These are phyloP conservation scores for Sebastolobus alascanus DNA, from an alignment of 2,797 vertebrate genomes.

Conservation along the genomic window DNA sequence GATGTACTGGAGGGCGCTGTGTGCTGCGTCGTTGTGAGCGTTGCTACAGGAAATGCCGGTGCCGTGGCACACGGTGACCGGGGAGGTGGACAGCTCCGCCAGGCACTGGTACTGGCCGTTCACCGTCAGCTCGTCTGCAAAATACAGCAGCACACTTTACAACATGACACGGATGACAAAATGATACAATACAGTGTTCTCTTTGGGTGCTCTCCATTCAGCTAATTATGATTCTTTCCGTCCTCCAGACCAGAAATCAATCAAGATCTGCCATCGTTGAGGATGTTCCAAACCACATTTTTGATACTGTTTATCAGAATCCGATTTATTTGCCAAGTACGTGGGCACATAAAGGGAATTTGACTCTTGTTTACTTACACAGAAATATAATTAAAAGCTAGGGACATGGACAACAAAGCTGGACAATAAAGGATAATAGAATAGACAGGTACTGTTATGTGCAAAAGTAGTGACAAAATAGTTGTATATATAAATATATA, in stretches of 20 bases:
- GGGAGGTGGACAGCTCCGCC: slow-evolving; percentile 88
- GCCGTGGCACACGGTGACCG: slow-evolving; percentile 89
- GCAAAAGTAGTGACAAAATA: no score
- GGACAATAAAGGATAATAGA: no score
- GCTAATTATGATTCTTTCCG: background rate
- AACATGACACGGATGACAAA: background rate
- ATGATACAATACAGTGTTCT: background rate
- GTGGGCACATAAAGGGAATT: no score
- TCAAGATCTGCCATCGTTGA: background rate
- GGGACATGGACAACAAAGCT: no score
- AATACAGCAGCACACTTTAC: background rate
- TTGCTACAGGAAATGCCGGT: slow-evolving; percentile 88
- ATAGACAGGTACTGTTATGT: no score
- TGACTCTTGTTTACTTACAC: no score
- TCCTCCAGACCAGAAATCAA: background rate
- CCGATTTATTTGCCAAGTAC: no score
- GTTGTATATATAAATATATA: no score
- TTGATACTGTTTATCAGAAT: background rate
- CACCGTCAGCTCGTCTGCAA: slow-evolving; percentile 88
- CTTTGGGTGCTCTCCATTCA: background rate
- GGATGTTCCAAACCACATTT: background rate
- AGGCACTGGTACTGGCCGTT: slow-evolving; percentile 91
- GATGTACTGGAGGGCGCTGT: slow-evolving; percentile 89
- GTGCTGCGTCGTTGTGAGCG: slow-evolving; percentile 88
- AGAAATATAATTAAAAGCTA: no score